Evolutionary conservation across 1,140 invertebrate genomes (phyloP), one percentile per base, ranked within the genome.

Genomic region (Galendromus occidentalis): DNA sequence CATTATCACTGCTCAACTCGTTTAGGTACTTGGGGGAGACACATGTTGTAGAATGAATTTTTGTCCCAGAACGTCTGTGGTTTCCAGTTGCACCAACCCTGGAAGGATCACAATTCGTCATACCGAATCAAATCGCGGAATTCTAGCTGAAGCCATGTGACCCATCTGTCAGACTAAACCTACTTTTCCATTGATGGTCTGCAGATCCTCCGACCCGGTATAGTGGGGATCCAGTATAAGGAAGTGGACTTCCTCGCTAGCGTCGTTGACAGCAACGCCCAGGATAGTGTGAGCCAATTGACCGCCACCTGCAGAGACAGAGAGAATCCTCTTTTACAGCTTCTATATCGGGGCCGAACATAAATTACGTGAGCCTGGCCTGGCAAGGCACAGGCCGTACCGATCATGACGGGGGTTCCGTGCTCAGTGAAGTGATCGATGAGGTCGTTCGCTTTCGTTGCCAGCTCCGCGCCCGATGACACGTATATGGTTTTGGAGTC

Each of bases 141-240:
- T 22, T 29, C 9, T 1, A 44, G n/a, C 45, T 4, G 4, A 5
- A 22, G 4, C 4, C 45, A 6, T 7, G 28, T 22, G 4, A 22
- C 17, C 17, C 33, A 18, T 39, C 12, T 42, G 17, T 29, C 7
- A 1, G 20, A 18, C 9, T 33, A 14, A 1, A 69, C 67, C 44
- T 65, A 76, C 77, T 71, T 81, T 80, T 55, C 75, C 76, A 33
- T 75, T 71, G 39, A 82, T 77, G n/a, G 71, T 71, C 64, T 74
- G 72, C 0, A 82, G 45, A 67, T 82, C 75, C 64, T 83, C 82
- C 14, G 71, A 71, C 0, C 92, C 94, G 0, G 87, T 93, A 73
- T 95, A 98, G 79, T 99, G 96, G 0, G 96, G 96, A 82, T 99
- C 96, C 7, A 99, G 77, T 69, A 99, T 90, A 0, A 99, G 79